These are phyloP conservation scores for Galerucella calmariensis DNA, from an alignment of 2,888 invertebrate genomes.

Conservation along the genomic window DNA sequence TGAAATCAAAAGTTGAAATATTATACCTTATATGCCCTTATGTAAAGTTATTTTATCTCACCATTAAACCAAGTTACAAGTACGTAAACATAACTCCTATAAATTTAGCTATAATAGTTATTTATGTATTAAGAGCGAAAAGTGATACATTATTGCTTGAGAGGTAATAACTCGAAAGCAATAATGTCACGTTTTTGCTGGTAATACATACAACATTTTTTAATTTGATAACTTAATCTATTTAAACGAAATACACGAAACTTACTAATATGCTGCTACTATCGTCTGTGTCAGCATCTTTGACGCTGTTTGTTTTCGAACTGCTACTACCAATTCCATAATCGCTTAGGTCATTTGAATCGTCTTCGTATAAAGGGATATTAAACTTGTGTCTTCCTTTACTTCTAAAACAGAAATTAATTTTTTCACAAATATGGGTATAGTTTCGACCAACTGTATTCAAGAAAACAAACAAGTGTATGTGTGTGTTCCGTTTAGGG, in stretches of 20 bases:
- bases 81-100: too few relatives aligned
- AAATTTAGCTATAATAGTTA: too few relatives aligned
- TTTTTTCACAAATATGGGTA: conserved; percentile 2
- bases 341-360: conserved; percentile 86
- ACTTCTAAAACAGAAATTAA: conserved; percentile 58
- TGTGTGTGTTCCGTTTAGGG: too few relatives aligned
- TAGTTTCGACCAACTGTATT: neutral
- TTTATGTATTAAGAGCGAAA: too few relatives aligned
- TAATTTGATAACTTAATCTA: too few relatives aligned
- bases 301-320: conserved; percentile 60
- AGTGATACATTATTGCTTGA: too few relatives aligned
- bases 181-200: too few relatives aligned
- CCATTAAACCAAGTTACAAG: neutral
- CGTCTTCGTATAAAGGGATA: conserved; percentile 81
- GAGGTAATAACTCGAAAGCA: too few relatives aligned
- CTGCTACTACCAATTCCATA: conserved; percentile 73
- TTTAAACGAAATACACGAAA: conserved; percentile 18
- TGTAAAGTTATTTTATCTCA: neutral
- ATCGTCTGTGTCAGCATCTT: conserved; percentile 62
- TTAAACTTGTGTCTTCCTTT: conserved; percentile 71
- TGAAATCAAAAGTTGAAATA: conserved; percentile 37
- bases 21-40: neutral
- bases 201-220: too few relatives aligned
- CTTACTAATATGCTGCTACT: conserved; percentile 59
- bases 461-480: too few relatives aligned